Conservation (phyloP, 2,797 vertebrate species). For the Falco columbarius region DNA sequence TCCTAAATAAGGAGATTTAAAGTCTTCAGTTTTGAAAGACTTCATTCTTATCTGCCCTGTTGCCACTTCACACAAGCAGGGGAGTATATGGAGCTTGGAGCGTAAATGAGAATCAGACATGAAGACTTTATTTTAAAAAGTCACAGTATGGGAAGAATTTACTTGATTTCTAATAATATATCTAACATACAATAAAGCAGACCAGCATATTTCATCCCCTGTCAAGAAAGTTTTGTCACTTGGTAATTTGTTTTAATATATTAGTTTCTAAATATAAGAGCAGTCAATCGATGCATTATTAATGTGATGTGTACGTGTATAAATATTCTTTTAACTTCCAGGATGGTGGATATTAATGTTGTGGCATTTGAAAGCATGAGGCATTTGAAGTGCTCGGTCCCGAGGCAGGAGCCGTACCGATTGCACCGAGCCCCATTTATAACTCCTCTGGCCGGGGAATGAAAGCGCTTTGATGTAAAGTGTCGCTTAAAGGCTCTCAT, state of each 20-base stretch:
- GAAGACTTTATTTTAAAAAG: neutral
- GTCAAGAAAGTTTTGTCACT: conserved; percentile 46
- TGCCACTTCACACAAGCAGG: neutral
- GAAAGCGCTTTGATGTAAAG: conserved; percentile 57
- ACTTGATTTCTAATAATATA: conserved; percentile 29
- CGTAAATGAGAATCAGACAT: neutral
- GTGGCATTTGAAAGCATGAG: neutral
- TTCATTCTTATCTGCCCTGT: neutral
- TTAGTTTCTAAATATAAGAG: conserved; percentile 47
- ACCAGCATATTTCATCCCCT: conserved; percentile 13
- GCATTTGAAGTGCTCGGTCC: neutral
- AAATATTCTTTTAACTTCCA: conserved; percentile 60
- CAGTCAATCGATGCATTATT: conserved; percentile 42
- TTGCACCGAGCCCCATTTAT: conserved; percentile 47
- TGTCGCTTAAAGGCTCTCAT: conserved; percentile 13
- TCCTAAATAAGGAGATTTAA: neutral
- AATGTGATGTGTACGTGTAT: conserved; percentile 48
- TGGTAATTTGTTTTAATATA: conserved; percentile 65
- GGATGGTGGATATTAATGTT: conserved; percentile 45
- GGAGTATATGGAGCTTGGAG: neutral
- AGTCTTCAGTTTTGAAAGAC: neutral
- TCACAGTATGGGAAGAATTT: conserved; percentile 50
- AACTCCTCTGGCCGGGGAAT: neutral
- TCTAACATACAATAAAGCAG: conserved; percentile 25
- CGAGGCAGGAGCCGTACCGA: neutral